A percentile compares a stretch with the other conserved stretches of the same genome.
Conservation (phyloP, 2,113 vertebrate genomes). For the Ciconia boyciana region DNA sequence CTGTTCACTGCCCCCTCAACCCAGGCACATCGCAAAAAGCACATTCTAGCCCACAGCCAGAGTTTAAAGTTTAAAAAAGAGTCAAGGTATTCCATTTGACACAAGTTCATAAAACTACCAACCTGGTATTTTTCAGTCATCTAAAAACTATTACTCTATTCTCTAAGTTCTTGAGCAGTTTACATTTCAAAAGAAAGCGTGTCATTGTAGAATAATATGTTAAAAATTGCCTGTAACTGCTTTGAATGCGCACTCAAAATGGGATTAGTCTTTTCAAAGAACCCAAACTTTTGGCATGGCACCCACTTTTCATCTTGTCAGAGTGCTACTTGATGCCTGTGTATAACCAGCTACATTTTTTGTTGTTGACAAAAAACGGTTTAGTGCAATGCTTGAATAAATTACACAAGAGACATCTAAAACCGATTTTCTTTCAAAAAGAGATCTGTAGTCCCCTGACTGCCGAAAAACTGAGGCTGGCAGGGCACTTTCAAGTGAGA, state of each 20-base stretch:
- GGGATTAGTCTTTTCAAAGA: neutral
- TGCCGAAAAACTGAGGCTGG: neutral
- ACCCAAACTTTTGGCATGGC: neutral
- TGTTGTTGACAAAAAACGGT: neutral
- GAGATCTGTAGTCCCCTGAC: neutral
- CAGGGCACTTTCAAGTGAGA: conserved; percentile 12
- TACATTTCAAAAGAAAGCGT: neutral
- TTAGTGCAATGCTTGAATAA: neutral
- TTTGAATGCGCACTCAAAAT: neutral
- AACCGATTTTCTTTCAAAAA: conserved; percentile 19
- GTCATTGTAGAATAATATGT: neutral
- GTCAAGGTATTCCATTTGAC: neutral
- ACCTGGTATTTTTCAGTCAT: neutral
- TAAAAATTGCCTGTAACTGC: conserved; percentile 1
- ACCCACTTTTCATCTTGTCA: neutral
- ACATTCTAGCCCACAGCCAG: neutral
- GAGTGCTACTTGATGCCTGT: neutral
- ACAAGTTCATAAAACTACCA: neutral
- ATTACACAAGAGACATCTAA: neutral
- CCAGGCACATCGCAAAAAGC: neutral
- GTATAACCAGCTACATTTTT: neutral
- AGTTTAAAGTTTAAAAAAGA: neutral
- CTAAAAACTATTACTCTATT: neutral
- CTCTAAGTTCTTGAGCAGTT: neutral
- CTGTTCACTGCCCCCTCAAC: neutral